These are phyloP conservation scores for Clinocottus analis DNA, from an alignment of 2,113 vertebrate species.

Conservation along the genomic window DNA sequence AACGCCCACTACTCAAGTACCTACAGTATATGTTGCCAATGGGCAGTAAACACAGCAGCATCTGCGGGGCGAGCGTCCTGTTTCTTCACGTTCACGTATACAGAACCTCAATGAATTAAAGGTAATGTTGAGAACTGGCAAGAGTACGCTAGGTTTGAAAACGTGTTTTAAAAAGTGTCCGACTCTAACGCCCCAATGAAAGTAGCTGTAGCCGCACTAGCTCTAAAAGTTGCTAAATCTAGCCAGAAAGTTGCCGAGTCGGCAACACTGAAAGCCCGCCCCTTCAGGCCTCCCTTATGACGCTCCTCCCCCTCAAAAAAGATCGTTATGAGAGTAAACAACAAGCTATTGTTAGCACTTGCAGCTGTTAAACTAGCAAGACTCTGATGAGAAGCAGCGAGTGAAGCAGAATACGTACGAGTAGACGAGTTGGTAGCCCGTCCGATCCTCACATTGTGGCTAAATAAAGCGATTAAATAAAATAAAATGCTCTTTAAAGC, in stretches of 20 bases:
- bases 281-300: background rate
- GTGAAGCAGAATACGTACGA: too few species aligned
- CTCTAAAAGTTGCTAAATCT: background rate
- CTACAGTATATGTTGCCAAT: background rate
- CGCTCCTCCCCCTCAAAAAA: too few species aligned
- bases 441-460: background rate
- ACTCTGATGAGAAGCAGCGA: too few species aligned
- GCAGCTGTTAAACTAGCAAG: too few species aligned
- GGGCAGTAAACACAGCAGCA: background rate
- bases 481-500: background rate
- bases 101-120: background rate
- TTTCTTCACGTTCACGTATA: background rate
- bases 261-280: too few species aligned
- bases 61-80: background rate
- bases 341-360: too few species aligned
- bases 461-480: background rate
- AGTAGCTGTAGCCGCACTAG: background rate
- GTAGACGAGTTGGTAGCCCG: too few species aligned
- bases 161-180: too few species aligned
- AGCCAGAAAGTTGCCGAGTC: too few species aligned
- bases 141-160: too few species aligned
- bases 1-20: background rate
- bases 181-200: background rate
- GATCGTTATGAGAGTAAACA: too few species aligned
- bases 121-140: background rate